phyloP scores from a whole-genome alignment of 1,140 invertebrate genomes.

The Cyrtorhinus lividipennis region DNA sequence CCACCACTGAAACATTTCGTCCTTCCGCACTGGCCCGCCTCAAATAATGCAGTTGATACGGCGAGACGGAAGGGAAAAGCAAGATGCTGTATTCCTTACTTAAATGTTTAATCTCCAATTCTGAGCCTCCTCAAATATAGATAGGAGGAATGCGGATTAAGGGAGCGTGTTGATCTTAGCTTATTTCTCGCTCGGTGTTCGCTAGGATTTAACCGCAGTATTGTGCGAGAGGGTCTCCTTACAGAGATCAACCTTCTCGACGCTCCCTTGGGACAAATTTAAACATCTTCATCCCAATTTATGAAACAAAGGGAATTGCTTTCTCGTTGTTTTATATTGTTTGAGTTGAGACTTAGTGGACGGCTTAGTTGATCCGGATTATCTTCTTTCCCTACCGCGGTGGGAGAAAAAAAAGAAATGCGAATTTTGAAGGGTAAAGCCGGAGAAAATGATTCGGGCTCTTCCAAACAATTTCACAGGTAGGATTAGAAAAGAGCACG shows the following conservation, averaged over 20 bases:
- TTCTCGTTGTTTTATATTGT: background rate
- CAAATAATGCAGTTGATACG: background rate
- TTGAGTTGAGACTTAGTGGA: background rate
- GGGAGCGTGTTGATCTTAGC: slow-evolving; percentile 8
- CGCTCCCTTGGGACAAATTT: background rate
- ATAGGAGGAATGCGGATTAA: slow-evolving; percentile 2
- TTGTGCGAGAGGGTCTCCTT: background rate
- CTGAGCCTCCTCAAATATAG: slow-evolving; percentile 6
- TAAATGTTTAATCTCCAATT: slow-evolving; percentile 9
- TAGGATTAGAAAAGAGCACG: background rate
- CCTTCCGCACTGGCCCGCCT: background rate
- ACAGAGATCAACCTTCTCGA: background rate
- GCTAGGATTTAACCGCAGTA: background rate
- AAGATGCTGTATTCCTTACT: slow-evolving; percentile 5
- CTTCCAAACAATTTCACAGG: background rate
- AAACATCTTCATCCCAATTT: slow-evolving; percentile 10
- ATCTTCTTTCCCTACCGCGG: background rate
- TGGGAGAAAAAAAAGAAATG: background rate
- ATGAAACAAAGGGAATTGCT: background rate
- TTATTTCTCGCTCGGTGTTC: background rate
- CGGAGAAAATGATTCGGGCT: background rate
- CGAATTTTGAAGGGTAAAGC: background rate
- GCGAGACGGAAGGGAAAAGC: background rate
- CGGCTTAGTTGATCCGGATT: background rate
- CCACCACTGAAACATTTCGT: background rate